Evolutionary conservation across 2,113 vertebrate genomes (phyloP), one percentile per base, ranked within the genome.

Genomic region (Proterorhinus semilunaris): DNA sequence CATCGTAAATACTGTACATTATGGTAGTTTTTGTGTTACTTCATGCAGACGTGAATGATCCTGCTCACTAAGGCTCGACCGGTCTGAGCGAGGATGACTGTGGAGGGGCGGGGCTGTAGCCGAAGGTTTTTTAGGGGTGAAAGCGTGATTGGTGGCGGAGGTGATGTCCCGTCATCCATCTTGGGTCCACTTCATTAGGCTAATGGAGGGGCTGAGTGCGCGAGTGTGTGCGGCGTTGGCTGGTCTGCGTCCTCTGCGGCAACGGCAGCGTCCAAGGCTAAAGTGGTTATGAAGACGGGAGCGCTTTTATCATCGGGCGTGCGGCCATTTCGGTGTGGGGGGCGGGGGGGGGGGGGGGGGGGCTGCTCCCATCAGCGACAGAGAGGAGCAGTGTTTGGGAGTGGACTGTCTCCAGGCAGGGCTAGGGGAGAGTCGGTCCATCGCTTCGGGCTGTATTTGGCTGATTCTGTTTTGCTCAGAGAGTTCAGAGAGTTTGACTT

Each of bases 121-220:
- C 77, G 42, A 89, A 85, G 81, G 80, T 81, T 88, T 87, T 89
- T 90, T 87, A 80, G 87, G 86, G 86, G 86, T 87, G 83, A 90
- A 82, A 88, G 86, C 82, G 85, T 90, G 85, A 87, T 89, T 86
- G 83, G 85, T 87, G 72, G 81, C 71, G 76, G 78, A 78, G 83
- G 79, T 91, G 90, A 90, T 91, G 90, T 91, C 90, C 91, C 87
- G 78, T 87, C 87, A 87, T 90, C 86, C 84, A 86, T 92, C 89
- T 92, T 84, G 45, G 76, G 62, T 84, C 86, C 83, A 90, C 90
- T 91, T 92, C 89, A 92, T 91, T 90, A 90, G 77, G 81, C 87
- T 91, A 92, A 92, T 92, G 91, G 89, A 92, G 87, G 76, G 72
- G 85, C 81, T 86, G 89, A 15, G 50, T 51, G 62, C 3, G 12